These are phyloP conservation scores for Macaca fascicularis DNA, from an alignment of 2,113 vertebrate species.

Conservation along the genomic window DNA sequence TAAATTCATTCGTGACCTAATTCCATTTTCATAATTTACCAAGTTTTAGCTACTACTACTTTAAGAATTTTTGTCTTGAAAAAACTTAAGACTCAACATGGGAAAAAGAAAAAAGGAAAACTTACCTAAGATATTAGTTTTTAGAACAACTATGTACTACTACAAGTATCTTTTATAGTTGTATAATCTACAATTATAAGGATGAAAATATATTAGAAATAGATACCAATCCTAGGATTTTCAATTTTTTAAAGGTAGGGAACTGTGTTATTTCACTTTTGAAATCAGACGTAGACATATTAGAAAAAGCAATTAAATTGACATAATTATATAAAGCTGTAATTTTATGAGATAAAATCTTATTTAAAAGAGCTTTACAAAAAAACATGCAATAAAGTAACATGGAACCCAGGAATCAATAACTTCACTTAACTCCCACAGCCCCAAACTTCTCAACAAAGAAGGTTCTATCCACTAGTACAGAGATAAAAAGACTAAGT, in stretches of 20 bases:
- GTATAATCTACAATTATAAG: not conserved
- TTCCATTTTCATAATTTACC: conserved; percentile 15
- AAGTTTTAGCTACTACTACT: not conserved
- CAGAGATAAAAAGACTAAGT: not conserved
- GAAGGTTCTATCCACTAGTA: not conserved
- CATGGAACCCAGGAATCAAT: not conserved
- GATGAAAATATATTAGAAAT: not conserved
- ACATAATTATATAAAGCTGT: not conserved
- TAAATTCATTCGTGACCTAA: not conserved
- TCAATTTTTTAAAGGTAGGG: conserved; percentile 25
- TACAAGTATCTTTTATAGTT: not conserved
- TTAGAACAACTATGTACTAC: not conserved
- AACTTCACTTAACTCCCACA: not conserved
- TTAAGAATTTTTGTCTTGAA: conserved; percentile 1
- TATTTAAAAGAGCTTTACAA: conserved; percentile 6
- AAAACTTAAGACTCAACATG: not conserved
- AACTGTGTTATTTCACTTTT: not conserved
- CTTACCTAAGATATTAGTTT: not conserved
- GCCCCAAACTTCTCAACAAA: not conserved
- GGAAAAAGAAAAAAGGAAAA: not conserved
- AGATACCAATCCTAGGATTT: conserved; percentile 2
- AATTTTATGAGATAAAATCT: conserved; percentile 43
- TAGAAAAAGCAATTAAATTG: not conserved
- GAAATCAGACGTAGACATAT: not conserved
- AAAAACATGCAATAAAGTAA: conserved; percentile 26